A percentile compares a stretch with the other conserved stretches of the same genome.
These are phyloP conservation scores for Germaria angustata DNA, from an alignment of 2,888 invertebrate genomes.

Conservation along the genomic window DNA sequence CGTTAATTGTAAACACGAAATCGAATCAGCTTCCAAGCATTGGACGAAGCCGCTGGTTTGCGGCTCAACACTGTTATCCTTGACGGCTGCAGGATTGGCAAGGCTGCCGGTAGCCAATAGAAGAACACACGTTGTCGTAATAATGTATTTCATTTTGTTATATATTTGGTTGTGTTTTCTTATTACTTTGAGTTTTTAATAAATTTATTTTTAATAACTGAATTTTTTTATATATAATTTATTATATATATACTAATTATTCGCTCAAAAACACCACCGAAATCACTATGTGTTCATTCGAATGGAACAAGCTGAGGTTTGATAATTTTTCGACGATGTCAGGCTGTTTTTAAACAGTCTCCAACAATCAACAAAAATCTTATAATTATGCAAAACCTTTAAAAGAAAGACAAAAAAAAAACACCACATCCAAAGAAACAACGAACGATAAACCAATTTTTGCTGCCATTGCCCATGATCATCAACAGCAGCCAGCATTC, in stretches of 20 bases:
- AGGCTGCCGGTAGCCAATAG: slow-evolving; percentile 76
- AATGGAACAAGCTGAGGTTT: slow-evolving; percentile 81
- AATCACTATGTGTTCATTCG: slow-evolving; percentile 80
- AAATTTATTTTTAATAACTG: slow-evolving; percentile 17
- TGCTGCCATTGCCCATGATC: slow-evolving; percentile 51
- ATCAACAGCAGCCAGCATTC: slow-evolving; percentile 28
- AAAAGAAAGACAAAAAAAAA: slow-evolving; percentile 41
- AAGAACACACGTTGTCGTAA: slow-evolving; percentile 76
- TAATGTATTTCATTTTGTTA: slow-evolving; percentile 77
- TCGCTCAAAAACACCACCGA: slow-evolving; percentile 74
- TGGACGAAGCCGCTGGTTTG: slow-evolving; percentile 80
- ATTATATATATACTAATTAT: slow-evolving; percentile 4
- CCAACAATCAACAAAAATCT: slow-evolving; percentile 73
- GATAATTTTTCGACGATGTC: slow-evolving; percentile 80
- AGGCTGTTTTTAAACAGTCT: slow-evolving; percentile 80
- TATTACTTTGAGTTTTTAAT: slow-evolving; percentile 2
- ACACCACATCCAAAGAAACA: slow-evolving; percentile 30
- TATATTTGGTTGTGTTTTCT: slow-evolving; percentile 37
- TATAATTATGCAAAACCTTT: slow-evolving; percentile 73
- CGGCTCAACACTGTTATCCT: slow-evolving; percentile 70
- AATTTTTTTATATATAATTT: slow-evolving; percentile 19
- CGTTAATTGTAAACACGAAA: slow-evolving; percentile 84
- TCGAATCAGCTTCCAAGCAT: slow-evolving; percentile 83
- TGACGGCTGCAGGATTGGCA: slow-evolving; percentile 73
- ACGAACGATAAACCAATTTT: slow-evolving; percentile 39